Evolutionary conservation across 2,888 invertebrate genomes (phyloP).

Genomic region (Minunthozetes semirufus): DNA sequence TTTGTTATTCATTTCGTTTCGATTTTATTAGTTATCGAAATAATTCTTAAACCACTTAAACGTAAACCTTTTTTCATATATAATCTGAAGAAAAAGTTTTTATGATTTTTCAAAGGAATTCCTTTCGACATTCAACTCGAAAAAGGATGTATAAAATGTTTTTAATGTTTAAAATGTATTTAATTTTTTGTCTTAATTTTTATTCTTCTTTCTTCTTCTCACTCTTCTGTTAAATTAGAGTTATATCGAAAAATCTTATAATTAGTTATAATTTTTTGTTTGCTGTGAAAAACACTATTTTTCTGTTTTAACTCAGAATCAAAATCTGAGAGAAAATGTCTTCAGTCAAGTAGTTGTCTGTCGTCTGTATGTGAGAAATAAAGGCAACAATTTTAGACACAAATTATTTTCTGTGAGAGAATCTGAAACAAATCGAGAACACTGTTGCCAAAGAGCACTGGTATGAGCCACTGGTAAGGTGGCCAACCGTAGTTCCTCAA

Average conservation of each 20-base stretch:
- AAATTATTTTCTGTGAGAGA: conserved; percentile 3
- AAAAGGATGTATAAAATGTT: too few relatives aligned
- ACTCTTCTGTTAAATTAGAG: background rate
- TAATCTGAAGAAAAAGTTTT: too few relatives aligned
- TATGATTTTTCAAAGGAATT: too few relatives aligned
- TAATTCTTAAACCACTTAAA: background rate
- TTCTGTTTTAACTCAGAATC: background rate
- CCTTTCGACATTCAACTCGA: too few relatives aligned
- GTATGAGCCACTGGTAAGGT: conserved; percentile 1
- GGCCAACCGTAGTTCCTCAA: conserved; percentile 25
- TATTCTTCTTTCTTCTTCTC: background rate
- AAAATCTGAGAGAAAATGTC: background rate
- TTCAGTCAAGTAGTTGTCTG: conserved; percentile 1
- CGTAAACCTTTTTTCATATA: background rate
- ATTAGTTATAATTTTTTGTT: background rate
- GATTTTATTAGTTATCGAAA: background rate
- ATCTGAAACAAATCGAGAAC: conserved; percentile 6
- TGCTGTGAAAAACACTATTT: background rate
- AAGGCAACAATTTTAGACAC: background rate
- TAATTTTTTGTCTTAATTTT: too few relatives aligned
- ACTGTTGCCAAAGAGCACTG: background rate
- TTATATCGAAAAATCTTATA: background rate
- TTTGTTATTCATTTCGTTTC: background rate
- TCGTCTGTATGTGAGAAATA: conserved; percentile 26
- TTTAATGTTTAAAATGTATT: too few relatives aligned